Base-by-base conservation (phyloP, 30 jellyfish, hydroid and myxozoan species). In the Morbakka virulenta region DNA sequence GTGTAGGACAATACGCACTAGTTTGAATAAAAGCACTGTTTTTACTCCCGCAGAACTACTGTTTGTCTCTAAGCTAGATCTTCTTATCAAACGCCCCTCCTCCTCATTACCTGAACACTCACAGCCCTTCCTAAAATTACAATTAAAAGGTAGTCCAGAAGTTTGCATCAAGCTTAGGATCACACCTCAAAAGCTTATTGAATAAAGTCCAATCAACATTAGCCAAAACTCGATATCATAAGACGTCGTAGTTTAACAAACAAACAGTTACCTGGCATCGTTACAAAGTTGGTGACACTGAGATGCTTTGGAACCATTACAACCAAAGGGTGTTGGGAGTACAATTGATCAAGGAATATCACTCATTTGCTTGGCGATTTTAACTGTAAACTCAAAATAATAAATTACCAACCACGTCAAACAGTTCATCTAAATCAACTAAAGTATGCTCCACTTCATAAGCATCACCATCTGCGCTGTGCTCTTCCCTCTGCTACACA, bases 281-380 rank as follows among this genome's bases (percentile, higher is more conserved):
- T 36, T 69, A 69, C 69, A 0, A 69, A 20, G 81, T 69, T 21
- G 65, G 61, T 51, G 85, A 74, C 63, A 74, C 76, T 50, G 85
- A 51, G 17, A 51, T 74, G 85, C 31, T 28, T 6, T 74, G 85
- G 85, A 27, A 50, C 3, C 85, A n/a, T 76, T 35, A 51, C 62
- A 26, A 22, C 76, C 0, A 74, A 48, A 51, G 35, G 63, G 30
- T 74, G 85, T 26, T 74, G 77, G 76, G 76, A 74, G n/a, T n/a
- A n/a, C n/a, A n/a, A n/a, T n/a, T n/a, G n/a, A n/a, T n/a, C n/a
- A n/a, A n/a, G n/a, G n/a, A n/a, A n/a, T n/a, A n/a, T n/a, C n/a
- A n/a, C n/a, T n/a, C n/a, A n/a, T n/a, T n/a, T n/a, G n/a, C n/a
- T n/a, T n/a, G n/a, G n/a, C n/a, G n/a, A n/a, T n/a, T n/a, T n/a